These are phyloP conservation scores for Halcyon leucocephala DNA, from an alignment of 2,797 vertebrate species.

Conservation along the genomic window DNA sequence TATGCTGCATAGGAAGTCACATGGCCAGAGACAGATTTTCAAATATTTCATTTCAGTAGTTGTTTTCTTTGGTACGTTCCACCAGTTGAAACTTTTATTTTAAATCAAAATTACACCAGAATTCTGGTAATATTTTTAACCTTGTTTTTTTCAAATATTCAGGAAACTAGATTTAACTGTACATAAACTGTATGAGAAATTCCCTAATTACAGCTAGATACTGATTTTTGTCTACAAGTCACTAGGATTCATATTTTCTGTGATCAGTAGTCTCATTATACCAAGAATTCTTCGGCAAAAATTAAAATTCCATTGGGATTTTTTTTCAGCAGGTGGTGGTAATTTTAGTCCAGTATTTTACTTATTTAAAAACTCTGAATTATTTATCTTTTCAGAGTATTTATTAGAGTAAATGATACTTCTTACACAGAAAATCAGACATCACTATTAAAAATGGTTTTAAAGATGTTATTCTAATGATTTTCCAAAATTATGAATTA, in stretches of 20 bases:
- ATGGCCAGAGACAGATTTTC: not conserved
- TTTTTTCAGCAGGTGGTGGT: rapidly evolving
- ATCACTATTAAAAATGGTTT: not conserved
- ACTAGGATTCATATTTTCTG: not conserved
- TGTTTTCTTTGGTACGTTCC: not conserved
- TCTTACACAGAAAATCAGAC: not conserved
- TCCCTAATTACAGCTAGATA: not conserved
- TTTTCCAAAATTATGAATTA: not conserved
- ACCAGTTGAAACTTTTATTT: not conserved
- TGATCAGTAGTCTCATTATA: not conserved
- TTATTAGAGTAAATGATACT: not conserved
- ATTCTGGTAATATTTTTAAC: not conserved
- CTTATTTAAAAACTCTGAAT: not conserved
- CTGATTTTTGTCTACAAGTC: not conserved
- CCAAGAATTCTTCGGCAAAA: not conserved
- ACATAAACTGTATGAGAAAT: not conserved
- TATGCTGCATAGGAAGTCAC: not conserved
- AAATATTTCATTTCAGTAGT: not conserved
- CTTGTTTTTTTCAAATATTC: not conserved
- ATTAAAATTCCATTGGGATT: not conserved
- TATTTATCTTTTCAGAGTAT: not conserved
- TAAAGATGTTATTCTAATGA: not conserved
- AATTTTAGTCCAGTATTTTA: not conserved
- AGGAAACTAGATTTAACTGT: not conserved
- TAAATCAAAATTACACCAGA: not conserved